phyloP scores from a whole-genome alignment of 2,113 vertebrate genomes.

The Pluvianellus socialis region DNA sequence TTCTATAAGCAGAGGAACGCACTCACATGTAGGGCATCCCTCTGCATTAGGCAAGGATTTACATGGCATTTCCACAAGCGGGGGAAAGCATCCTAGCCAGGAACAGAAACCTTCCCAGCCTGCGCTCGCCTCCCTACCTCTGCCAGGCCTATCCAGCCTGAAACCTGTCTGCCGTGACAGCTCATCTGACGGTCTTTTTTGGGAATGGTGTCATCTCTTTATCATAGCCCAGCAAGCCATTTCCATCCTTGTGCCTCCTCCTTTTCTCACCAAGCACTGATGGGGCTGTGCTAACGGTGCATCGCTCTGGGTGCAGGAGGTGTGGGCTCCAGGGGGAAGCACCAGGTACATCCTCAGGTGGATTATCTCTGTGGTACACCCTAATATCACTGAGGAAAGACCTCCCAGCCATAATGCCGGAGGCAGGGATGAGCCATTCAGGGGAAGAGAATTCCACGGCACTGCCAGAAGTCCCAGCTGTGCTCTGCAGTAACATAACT shows the following conservation, averaged over 20 bases:
- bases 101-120: neutral
- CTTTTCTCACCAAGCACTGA: neutral
- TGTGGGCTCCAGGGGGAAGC: neutral
- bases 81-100: neutral
- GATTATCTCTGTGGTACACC: neutral
- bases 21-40: neutral
- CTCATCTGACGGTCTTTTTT: neutral
- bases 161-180: accelerated
- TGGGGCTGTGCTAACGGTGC: neutral
- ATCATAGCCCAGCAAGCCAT: neutral
- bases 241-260: neutral
- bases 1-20: neutral
- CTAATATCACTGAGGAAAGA: neutral
- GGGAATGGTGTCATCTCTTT: neutral
- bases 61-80: neutral
- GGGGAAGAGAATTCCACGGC: neutral
- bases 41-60: neutral
- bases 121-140: neutral
- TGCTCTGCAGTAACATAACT: neutral
- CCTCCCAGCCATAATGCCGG: neutral
- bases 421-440: neutral
- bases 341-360: neutral
- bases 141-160: neutral
- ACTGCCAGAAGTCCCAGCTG: neutral
- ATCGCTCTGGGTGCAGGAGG: neutral